phyloP scores from a whole-genome alignment of 2,113 vertebrate genomes.

The Python bivittatus region DNA sequence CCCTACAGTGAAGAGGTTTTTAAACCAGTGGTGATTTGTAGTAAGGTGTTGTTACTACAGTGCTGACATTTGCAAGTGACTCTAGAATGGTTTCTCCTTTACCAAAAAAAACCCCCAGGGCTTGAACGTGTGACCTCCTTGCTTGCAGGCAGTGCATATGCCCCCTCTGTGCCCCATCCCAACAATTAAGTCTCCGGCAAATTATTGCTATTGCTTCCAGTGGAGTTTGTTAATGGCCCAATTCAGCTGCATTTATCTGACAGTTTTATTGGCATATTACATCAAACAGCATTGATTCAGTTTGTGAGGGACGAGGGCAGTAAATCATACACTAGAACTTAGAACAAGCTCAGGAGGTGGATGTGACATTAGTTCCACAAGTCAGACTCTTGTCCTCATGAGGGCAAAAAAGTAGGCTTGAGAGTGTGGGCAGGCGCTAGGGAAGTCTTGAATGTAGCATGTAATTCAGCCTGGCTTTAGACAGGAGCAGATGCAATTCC shows the following conservation, averaged over 20 bases:
- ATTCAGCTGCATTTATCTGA: slow-evolving; percentile 12
- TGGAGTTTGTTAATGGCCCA: neutral
- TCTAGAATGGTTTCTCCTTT: neutral
- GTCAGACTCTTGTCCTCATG: neutral
- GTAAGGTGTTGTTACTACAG: neutral
- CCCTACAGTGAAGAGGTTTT: neutral
- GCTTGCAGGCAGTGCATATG: neutral
- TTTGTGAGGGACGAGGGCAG: neutral
- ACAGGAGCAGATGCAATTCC: neutral
- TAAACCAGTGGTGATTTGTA: neutral
- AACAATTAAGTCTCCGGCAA: neutral
- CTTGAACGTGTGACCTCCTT: neutral
- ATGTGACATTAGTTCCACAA: neutral
- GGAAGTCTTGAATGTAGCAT: neutral
- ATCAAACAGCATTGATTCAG: neutral
- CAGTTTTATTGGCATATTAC: slow-evolving; percentile 13
- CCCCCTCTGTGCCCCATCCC: neutral
- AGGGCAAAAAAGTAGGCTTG: neutral
- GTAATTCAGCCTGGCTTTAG: neutral
- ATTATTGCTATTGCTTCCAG: neutral
- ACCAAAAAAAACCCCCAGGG: neutral
- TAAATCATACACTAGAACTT: neutral
- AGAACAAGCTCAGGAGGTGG: neutral
- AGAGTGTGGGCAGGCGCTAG: neutral
- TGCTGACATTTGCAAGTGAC: neutral